A percentile compares a stretch with the other conserved stretches of the same genome.
phyloP scores from a whole-genome alignment of 1,140 invertebrate genomes.

The Lerema accius region DNA sequence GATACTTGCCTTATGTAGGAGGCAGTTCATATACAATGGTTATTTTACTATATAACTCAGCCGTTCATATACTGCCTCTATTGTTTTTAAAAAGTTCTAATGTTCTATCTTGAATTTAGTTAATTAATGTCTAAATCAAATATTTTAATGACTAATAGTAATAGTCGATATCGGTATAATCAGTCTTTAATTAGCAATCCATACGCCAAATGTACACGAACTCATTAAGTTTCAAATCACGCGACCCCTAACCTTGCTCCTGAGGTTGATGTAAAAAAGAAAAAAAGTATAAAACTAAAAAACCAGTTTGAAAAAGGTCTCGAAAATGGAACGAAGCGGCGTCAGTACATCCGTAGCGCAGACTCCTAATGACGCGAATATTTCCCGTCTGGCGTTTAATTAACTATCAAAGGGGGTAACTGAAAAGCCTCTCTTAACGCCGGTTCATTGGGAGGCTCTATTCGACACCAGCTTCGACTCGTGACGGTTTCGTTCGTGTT shows the following conservation, averaged over 20 bases:
- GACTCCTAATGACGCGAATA: slow-evolving; percentile 74
- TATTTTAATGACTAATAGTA: too few species aligned
- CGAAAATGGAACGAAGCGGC: slow-evolving; percentile 34
- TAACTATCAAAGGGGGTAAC: slow-evolving; percentile 67
- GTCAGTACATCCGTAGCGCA: slow-evolving; percentile 51
- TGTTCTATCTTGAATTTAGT: too few species aligned
- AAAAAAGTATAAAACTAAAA: slow-evolving; percentile 10
- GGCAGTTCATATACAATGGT: too few species aligned
- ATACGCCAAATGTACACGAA: not conserved
- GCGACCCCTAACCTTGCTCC: not conserved
- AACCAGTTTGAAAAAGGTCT: slow-evolving; percentile 23
- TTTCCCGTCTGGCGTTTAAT: slow-evolving; percentile 75
- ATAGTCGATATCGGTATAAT: too few species aligned
- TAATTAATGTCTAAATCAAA: too few species aligned
- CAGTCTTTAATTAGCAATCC: too few species aligned
- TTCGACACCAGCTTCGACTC: slow-evolving; percentile 12
- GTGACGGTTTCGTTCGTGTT: slow-evolving; percentile 9
- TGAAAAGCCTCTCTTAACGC: slow-evolving; percentile 57
- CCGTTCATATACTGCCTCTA: too few species aligned
- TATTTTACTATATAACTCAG: too few species aligned
- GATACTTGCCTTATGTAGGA: too few species aligned
- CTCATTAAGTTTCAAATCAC: not conserved
- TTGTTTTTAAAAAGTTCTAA: too few species aligned
- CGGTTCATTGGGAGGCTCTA: slow-evolving; percentile 22
- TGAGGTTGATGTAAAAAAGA: not conserved